These are phyloP conservation scores for Sanderia malayensis DNA, from an alignment of 30 jellyfish, hydroid and myxozoan genomes.

Conservation along the genomic window DNA sequence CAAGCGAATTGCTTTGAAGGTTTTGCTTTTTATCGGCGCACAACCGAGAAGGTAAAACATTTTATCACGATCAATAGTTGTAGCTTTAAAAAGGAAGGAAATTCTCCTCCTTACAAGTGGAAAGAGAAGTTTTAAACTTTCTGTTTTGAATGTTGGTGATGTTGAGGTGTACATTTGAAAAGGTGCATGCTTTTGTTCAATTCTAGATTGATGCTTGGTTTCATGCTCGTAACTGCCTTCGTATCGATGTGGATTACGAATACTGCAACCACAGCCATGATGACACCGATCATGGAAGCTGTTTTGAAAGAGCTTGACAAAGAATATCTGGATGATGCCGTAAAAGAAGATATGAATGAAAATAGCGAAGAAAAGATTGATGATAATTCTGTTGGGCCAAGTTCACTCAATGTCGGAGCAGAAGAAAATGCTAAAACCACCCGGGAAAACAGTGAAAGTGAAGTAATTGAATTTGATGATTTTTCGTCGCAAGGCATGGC, in stretches of 20 bases:
- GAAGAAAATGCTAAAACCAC: background rate
- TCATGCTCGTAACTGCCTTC: conserved; percentile 91
- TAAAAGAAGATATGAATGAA: conserved; percentile 30
- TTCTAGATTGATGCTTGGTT: conserved; percentile 68
- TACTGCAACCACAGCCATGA: conserved; percentile 99
- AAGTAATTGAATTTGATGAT: background rate
- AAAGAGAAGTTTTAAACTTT: too few species aligned
- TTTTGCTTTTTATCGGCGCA: conserved; percentile 77
- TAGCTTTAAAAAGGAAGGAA: too few species aligned
- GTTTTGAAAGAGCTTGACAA: conserved; percentile 89
- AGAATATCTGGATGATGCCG: conserved; percentile 42
- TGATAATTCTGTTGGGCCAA: conserved; percentile 4
- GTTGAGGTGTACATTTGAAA: too few species aligned
- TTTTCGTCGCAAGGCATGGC: background rate
- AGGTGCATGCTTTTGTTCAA: too few species aligned
- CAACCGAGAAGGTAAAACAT: conserved; percentile 79
- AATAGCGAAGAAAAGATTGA: conserved; percentile 8
- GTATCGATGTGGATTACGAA: conserved; percentile 98
- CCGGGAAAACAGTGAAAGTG: background rate
- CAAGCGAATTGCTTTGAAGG: conserved; percentile 77
- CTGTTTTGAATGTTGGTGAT: too few species aligned
- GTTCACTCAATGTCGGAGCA: background rate
- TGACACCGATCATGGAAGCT: conserved; percentile 99
- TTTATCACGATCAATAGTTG: too few species aligned
- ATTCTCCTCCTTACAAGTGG: too few species aligned